Base-by-base conservation (phyloP, 2,888 invertebrate species). In the Flabesymbios commensalis region DNA sequence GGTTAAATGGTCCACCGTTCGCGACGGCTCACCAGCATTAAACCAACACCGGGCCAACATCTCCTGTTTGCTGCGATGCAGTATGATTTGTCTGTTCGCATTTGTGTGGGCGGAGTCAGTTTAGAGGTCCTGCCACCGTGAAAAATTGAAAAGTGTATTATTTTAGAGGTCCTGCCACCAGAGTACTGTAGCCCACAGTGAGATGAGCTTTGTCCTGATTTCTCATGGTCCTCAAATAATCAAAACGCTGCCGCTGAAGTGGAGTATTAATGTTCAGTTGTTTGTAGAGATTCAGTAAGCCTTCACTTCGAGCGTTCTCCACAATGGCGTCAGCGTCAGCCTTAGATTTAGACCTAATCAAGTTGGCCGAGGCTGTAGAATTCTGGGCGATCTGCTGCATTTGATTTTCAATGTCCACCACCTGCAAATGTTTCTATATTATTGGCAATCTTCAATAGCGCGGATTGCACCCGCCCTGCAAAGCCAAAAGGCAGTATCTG, bases 131-230 rank as follows among this genome's bases (percentile, higher is more conserved):
- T n/a, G n/a, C n/a, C n/a, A n/a, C n/a, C n/a, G n/a, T n/a, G n/a
- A n/a, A n/a, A n/a, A n/a, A n/a, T n/a, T n/a, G n/a, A n/a, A n/a
- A n/a, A n/a, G n/a, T n/a, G n/a, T n/a, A n/a, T n/a, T n/a, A n/a
- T n/a, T n/a, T n/a, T n/a, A n/a, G n/a, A n/a, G n/a, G n/a, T n/a
- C 63, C 59, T 2, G 59, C 48, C 5, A 63, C 54, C 31, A 61
- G 54, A 2, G 73, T 73, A 55, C 76, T 71, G 62, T 73, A 78
- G 65, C 77, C 76, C 1, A 78, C 74, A 17, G 76, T 75, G 17
- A 78, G 61, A 58, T 75, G 74, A 1, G 72, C 70, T 33, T 75
- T 69, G n/a, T 72, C 69, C 7, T 74, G 60, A 10, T 70, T 69
- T 43, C 71, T 65, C 10, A 78, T 66, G 1, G 77, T 75, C 4